Evolutionary conservation across 2,888 invertebrate genomes (phyloP), one percentile per base, ranked within the genome.

Genomic region (Drosophila peninsularis): DNA sequence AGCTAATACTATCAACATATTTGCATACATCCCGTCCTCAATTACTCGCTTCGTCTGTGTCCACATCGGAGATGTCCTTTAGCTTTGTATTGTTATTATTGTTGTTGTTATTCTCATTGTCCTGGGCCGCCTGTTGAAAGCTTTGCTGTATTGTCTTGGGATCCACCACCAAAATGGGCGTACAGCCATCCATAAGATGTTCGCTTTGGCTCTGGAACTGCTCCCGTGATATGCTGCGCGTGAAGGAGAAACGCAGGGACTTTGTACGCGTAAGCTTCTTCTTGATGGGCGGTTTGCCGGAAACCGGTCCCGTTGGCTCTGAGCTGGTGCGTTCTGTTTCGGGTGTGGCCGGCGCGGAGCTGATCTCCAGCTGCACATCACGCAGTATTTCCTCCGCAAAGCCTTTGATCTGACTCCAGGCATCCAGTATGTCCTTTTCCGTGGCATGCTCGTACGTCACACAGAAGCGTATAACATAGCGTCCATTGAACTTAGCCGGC

Each of bases 381-480:
- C 93, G 91, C 58, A 95, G 82, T 10, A 95, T 92, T 64, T 95
- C 94, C 9, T 93, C 93, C 0, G 95, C 95, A 73, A 94, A 94
- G 62, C 94, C 92, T 70, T 93, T 93, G 61, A 96, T 95, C 17
- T 95, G 93, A 34, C 93, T 92, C 93, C 95, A 94, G 0, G 95
- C 95, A 71, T 94, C 93, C 52, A 94, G 94, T 50, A 97, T 95
- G 88, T 97, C 95, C 45, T 94, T 94, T 62, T 96, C 95, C 0
- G 92, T 94, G 5, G 97, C 96, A 81, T 96, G 94, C 90, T 97
- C 96, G 21, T 96, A 94, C 45, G 96, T 95, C 0, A 98, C 95
- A 89, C 96, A 97, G 93, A 98, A 97, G 61, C 97, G 93, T 62
- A 96, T 94, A 37, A 96, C 94, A 90, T 96, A 97, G 90, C 95